These are phyloP conservation scores for Pristiophorus japonicus DNA, from an alignment of 2,113 vertebrate genomes.

Conservation along the genomic window DNA sequence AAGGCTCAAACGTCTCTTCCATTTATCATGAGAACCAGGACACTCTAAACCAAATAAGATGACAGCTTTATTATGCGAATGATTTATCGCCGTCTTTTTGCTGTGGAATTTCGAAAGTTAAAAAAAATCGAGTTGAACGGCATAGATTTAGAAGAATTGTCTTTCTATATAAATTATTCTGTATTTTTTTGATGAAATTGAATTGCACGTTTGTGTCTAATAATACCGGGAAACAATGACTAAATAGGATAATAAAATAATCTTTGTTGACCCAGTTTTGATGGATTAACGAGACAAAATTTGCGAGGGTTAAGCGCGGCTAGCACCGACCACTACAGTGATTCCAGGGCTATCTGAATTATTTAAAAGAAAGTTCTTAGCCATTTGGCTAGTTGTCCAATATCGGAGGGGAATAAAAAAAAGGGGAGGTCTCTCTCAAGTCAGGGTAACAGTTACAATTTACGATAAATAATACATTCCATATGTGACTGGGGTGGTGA, in stretches of 20 bases:
- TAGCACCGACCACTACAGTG: too few species aligned
- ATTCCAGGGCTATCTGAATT: background rate
- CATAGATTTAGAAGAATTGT: background rate
- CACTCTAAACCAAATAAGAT: background rate
- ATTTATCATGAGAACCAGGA: background rate
- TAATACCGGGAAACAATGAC: background rate
- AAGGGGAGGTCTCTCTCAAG: background rate
- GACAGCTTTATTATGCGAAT: background rate
- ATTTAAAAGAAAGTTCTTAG: too few species aligned
- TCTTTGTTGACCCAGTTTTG: background rate
- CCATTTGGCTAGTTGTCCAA: too few species aligned
- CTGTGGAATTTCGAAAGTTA: background rate
- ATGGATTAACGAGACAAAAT: too few species aligned
- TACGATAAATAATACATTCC: conserved; percentile 75
- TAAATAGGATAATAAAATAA: background rate
- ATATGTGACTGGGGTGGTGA: conserved; percentile 64
- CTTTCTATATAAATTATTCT: background rate
- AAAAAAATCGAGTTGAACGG: background rate
- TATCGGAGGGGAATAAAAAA: too few species aligned
- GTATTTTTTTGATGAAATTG: background rate
- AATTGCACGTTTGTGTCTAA: background rate
- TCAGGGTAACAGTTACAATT: background rate
- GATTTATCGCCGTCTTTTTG: background rate
- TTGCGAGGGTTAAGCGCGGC: too few species aligned
- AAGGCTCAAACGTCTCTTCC: background rate